Base-by-base conservation (phyloP, 2,113 vertebrate species). In the Grammomys dolichurus region DNA sequence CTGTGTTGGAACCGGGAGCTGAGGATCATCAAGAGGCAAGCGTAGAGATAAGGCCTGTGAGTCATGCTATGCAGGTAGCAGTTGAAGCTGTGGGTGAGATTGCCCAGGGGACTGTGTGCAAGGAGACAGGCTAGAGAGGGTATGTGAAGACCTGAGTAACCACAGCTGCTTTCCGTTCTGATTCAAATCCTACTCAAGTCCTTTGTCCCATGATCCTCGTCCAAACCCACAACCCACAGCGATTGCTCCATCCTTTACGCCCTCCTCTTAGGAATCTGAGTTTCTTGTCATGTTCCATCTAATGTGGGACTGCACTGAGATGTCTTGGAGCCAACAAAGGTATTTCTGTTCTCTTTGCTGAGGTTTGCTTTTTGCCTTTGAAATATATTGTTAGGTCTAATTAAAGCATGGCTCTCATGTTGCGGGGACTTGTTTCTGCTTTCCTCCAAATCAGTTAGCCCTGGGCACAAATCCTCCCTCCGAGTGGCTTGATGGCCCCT, bases 31-130 rank as follows among this genome's bases (percentile, higher is more conserved):
- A 58, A 67, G 63, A 60, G n/a, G 69, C 17, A 24, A 11, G 93
- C 51, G 36, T 7, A 51, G 14, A 88, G 95, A 60, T 13, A 73
- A 46, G 70, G 58, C 8, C 26, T 10, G 63, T 85, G 96, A 89
- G 85, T 96, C 92, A 60, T 0, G 0, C 67, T 19, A 3, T 72
- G 4, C 60, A 89, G 87, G 94, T 43, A 80, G 70, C 33, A 54
- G 73, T 70, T 36, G 90, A 65, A 46, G 12, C 90, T 65, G 90
- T 84, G 80, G 93, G 93, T n/a, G 89, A 93, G 86, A 81, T 28
- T 0, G 85, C 96, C 95, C 3, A 5, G 48, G 90, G 93, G 26
- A 33, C 26, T 26, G 33, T 81, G 85, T 16, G 24, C 63, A 87
- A 84, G 58, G 94, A 80, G 86, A 36, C 24, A 1, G 72, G n/a